Evolutionary conservation across 2,797 vertebrate genomes (phyloP), one percentile per base, ranked within the genome.

Genomic region (Pseudocheirus occidentalis): DNA sequence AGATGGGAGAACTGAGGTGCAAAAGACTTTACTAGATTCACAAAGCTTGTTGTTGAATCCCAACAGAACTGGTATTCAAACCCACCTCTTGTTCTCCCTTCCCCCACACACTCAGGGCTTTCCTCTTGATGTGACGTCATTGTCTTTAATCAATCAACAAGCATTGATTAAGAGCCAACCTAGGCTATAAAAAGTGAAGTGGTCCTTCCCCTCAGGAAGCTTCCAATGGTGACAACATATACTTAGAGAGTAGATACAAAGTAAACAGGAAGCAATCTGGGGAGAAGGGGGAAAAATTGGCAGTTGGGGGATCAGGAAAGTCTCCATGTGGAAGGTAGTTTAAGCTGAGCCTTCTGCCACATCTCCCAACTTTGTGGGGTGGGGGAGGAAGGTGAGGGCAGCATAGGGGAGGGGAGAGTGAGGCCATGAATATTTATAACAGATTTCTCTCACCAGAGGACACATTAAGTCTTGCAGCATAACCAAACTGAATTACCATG

Each of bases 401-500:
- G 57, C 89, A 96, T 95, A 98, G 98, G 97, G 96, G 97, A 97
- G 98, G 89, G 97, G 90, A 55, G 97, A 97, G 97, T 96, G 40
- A 98, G 97, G 95, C 98, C 98, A 98, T 98, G 98, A 99, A 98
- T 99, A 99, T 99, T 99, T 98, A 98, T 98, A 98, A 98, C 97
- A 98, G 98, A 98, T 97, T 96, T 97, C 96, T 98, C 96, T 97
- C 98, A 98, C 98, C 98, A 98, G 98, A 99, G 98, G 98, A 99
- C 98, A 98, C 99, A 98, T 98, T 99, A 99, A 98, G 98, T 98
- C 98, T 98, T 96, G 93, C 98, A 98, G 99, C 98, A 98, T 98
- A 98, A 98, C 98, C 99, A 98, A 99, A 98, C 98, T 98, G 98
- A 98, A 99, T 98, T 98, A 98, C 98, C 98, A 98, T 98, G 98